Evolutionary conservation across 2,797 vertebrate species (phyloP), one percentile per base, ranked within the genome.

Genomic region (Mastacembelus armatus): DNA sequence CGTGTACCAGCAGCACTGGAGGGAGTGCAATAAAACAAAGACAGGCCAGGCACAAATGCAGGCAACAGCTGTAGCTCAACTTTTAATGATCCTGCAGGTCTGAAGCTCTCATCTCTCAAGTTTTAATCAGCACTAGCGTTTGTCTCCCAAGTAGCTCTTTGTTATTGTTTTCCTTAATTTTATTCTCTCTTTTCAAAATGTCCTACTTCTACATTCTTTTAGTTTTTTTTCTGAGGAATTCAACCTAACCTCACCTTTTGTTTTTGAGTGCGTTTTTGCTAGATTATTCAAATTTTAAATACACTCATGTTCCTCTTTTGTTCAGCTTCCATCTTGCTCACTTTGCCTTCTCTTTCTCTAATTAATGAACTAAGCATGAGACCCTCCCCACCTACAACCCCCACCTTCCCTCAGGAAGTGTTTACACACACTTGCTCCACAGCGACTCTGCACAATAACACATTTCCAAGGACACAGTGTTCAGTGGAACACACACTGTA

Each of bases 401-500:
- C 66, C 70, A 80, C 77, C 71, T 78, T 86, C 80, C 82, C 70
- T 81, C 76, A 80, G 89, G 90, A 90, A 88, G 81, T 84, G 79
- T 91, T 89, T 91, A 85, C 77, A 75, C 71, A 82, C 66, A 80
- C 68, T 86, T 82, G 38, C 69, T 70, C 75, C 66, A 80, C 74
- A 77, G 73, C 52, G 9, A 67, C 80, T 61, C 74, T 83, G 66
- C 71, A 89, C 78, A 88, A 81, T 79, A 89, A 86, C 69, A 77
- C 85, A 88, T 89, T 90, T 86, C 78, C 89, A 91, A 92, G 89
- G 86, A 90, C 89, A 87, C 11, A 6, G 71, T 90, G 88, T 92
- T 87, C 79, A 76, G 76, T 80, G 76, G 62, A 79, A 67, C 58
- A 76, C 78, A 64, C 49, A 69, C 66, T 74, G 74, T 81, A 48